Conservation (phyloP, 2,113 vertebrate genomes). For the Cyprinus carpio region DNA sequence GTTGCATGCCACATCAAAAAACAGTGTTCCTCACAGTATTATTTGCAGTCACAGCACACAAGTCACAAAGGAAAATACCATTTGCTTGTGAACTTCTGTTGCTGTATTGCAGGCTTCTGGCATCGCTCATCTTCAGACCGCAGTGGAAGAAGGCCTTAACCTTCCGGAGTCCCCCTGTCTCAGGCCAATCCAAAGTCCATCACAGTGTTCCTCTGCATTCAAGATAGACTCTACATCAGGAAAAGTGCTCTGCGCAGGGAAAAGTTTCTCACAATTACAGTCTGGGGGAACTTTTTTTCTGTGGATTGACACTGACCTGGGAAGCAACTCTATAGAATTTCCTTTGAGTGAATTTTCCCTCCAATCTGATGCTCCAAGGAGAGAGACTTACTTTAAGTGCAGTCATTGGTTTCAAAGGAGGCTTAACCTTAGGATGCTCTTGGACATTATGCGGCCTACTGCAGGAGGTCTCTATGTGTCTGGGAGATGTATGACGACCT, state of each 20-base stretch:
- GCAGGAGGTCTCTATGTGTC: too few relatives aligned
- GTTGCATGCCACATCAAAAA: neutral
- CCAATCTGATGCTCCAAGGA: too few relatives aligned
- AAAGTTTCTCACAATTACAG: neutral
- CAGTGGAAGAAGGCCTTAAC: neutral
- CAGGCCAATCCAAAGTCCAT: neutral
- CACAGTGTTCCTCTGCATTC: neutral
- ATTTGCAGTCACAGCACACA: neutral
- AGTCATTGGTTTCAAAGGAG: too few relatives aligned
- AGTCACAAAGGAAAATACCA: neutral
- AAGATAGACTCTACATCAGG: neutral
- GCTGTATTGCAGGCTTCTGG: neutral
- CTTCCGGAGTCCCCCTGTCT: neutral
- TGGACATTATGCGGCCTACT: too few relatives aligned
- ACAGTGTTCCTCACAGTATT: neutral
- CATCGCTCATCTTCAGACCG: neutral
- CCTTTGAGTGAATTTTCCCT: too few relatives aligned
- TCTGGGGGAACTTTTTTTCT: neutral
- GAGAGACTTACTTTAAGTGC: too few relatives aligned
- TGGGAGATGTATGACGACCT: neutral
- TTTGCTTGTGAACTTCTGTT: neutral
- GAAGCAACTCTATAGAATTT: too few relatives aligned
- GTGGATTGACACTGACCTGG: neutral
- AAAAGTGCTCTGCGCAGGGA: neutral
- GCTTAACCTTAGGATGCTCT: too few relatives aligned